These are phyloP conservation scores for Melanaphis sacchari DNA, from an alignment of 1,140 invertebrate genomes.

Conservation along the genomic window DNA sequence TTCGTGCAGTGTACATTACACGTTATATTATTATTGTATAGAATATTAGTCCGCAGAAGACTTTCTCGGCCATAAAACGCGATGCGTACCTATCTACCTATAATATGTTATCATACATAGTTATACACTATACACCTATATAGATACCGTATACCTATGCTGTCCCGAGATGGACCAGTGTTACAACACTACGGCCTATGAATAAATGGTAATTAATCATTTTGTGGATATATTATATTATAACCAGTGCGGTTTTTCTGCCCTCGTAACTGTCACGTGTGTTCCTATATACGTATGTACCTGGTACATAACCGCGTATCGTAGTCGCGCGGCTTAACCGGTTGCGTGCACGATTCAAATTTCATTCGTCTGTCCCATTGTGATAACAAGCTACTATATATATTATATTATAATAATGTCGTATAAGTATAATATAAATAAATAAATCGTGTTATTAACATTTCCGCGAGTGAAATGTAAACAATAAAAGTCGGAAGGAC, in stretches of 20 bases:
- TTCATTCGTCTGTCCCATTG: background rate
- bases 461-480: background rate
- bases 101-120: background rate
- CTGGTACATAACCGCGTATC: background rate
- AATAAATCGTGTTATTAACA: background rate
- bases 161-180: conserved; percentile 13
- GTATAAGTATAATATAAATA: background rate
- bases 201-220: conserved; percentile 30
- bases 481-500: background rate
- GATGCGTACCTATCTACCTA: background rate
- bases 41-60: background rate
- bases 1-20: background rate
- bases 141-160: background rate
- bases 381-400: background rate
- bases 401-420: background rate
- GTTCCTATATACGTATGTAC: background rate
- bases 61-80: conserved; percentile 23
- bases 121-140: background rate
- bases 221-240: background rate
- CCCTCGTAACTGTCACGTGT: conserved; percentile 5
- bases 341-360: background rate
- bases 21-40: background rate
- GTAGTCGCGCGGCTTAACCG: background rate
- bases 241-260: conserved; percentile 16
- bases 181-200: background rate